Evolutionary conservation across 2,113 vertebrate genomes (phyloP), one percentile per base, ranked within the genome.

Genomic region (Dasyprocta punctata): DNA sequence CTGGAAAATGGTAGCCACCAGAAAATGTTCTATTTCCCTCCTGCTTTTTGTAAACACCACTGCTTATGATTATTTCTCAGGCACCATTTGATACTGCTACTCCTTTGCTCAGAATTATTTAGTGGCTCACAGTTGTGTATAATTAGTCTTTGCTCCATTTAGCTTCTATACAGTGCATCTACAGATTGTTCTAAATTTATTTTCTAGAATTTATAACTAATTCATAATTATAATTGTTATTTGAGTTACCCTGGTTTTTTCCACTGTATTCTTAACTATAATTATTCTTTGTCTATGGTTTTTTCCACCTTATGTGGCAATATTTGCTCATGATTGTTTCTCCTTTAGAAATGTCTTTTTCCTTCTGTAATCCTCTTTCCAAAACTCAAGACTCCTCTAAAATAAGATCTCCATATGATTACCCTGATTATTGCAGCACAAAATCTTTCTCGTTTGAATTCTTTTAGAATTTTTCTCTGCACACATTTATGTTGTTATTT

Each of bases 381-480:
- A 41, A 49, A 92, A 71, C 60, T 88, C n/a, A 81, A 20, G 73
- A 44, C 1, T 0, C 26, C 36, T 92, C 47, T 86, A 61, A 82
- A 78, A 13, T 88, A 80, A 71, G 28, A 87, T 92, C 83, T 92
- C 33, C 41, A 30, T 26, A 19, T 75, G 22, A 69, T 52, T 85
- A 92, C 41, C 22, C 44, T 77, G 56, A 22, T 38, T 36, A 58
- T 78, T 87, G 28, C 7, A 86, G 58, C 44, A 83, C 16, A 3
- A 26, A 69, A 75, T 82, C 38, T 90, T 94, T 89, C 54, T 93
- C 22, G 19, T 86, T 92, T 86, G 56, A 90, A 49, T 90, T 84
- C n/a, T 90, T 87, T 92, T 56, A 86, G 63, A 82, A 11, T 33
- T 85, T 71, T 12, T 78, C 26, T 69, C 1, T 75, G 28, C 30